Evolutionary conservation across 2,797 vertebrate species (phyloP), one percentile per base, ranked within the genome.

Genomic region (Potorous gilbertii): DNA sequence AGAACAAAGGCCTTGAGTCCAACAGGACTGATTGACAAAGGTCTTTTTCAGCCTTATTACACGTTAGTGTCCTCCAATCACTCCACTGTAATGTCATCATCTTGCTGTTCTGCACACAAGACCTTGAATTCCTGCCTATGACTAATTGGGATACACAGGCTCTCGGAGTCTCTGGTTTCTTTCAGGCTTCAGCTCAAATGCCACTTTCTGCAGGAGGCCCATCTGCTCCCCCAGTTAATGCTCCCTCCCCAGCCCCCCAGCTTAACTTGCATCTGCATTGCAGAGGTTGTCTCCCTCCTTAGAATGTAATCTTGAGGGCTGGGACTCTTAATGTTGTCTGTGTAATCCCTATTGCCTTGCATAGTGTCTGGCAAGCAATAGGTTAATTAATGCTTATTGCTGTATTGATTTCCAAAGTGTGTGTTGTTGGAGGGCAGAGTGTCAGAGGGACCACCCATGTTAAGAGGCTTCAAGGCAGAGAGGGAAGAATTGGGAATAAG

Each of bases 401-500:
- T 62, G 14, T 16, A 34, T 74, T 74, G 62, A 74, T 21, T 74
- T 74, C 34, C 34, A 18, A 40, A 74, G 62, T 40, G 5, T 74
- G 40, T 74, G 34, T 74, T 40, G 62, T 40, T 62, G 59, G 62
- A 16, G 34, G 34, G 21, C 40, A 74, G 34, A 16, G 34, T 74
- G n/a, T 21, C 16, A 74, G 59, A 74, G 34, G 1, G 31, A 0
- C 81, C 56, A 94, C 56, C 31, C 34, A 74, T 95, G 62, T 91
- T n/a, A 56, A 56, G 27, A 90, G 54, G 3, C 29, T 11, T 50
- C 50, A 62, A 91, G 94, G 91, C 27, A 14, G 27, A 3, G 57
- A 95, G 18, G 50, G 92, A 90, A 57, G 40, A 56, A 94, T 93
- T 40, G 90, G 11, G 92, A 96, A 94, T 56, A 54, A 90, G 46